phyloP scores from a whole-genome alignment of 2,797 vertebrate species.

The Gymnocypris eckloni region DNA sequence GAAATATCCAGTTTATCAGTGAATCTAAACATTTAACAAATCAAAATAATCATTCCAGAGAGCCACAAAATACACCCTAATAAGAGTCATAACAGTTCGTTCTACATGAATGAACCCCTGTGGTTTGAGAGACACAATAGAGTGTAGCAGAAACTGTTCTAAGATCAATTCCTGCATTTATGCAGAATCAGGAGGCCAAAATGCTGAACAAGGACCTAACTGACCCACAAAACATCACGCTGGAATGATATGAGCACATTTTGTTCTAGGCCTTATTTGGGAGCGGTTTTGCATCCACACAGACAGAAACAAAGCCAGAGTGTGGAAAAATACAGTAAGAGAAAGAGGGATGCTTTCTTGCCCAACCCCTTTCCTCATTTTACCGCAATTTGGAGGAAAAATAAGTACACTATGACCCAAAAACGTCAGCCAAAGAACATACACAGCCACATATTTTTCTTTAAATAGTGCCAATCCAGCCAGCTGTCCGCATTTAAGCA shows the following conservation, averaged over 20 bases:
- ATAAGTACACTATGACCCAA: slow-evolving; percentile 55
- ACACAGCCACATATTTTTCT: slow-evolving; percentile 36
- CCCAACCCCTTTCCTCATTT: slow-evolving; percentile 65
- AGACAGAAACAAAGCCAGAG: slow-evolving; percentile 31
- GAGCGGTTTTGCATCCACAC: slow-evolving; percentile 33
- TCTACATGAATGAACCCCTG: background rate
- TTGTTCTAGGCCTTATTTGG: slow-evolving; percentile 18
- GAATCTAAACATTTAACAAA: background rate
- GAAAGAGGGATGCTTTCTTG: slow-evolving; percentile 64
- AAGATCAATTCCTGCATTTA: background rate
- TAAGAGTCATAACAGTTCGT: background rate
- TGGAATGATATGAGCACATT: background rate
- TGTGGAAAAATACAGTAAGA: slow-evolving; percentile 48
- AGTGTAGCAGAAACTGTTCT: background rate
- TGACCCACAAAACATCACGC: slow-evolving; percentile 2
- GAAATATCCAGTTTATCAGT: background rate
- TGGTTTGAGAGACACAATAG: background rate
- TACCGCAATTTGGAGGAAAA: slow-evolving; percentile 57
- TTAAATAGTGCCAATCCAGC: slow-evolving; percentile 50
- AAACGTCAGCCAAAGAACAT: slow-evolving; percentile 50
- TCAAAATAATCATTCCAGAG: background rate
- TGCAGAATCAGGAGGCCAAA: slow-evolving; percentile 14
- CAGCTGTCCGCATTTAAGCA: slow-evolving; percentile 18
- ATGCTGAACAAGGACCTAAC: slow-evolving; percentile 18
- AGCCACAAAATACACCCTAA: background rate